Evolutionary conservation across 2,888 invertebrate genomes (phyloP), one percentile per base, ranked within the genome.

Genomic region (Eudasyphora cyanicolor): DNA sequence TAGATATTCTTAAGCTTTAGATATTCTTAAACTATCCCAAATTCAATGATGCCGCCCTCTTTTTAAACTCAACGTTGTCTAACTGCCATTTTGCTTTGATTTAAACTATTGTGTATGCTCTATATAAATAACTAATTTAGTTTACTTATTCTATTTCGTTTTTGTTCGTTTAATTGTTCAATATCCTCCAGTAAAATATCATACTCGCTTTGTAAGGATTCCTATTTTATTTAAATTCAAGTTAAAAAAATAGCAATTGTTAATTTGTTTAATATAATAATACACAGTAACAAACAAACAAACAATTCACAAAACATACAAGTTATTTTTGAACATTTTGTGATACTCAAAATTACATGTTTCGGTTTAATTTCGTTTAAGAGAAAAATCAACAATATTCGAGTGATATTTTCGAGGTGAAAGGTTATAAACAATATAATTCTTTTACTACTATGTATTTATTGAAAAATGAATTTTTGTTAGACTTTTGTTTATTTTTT

Each of bases 311-410:
- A 32, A 49, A 82, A 79, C 75, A 62, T 57, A 42, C 74, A 84
- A 86, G 60, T 83, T 88, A 88, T 87, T 89, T 89, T 91, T 89
- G 87, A 87, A 88, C 89, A 90, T 90, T 91, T 91, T 90, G 91
- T 91, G 91, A 91, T 91, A 89, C 86, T 87, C 89, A 89, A 90
- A 90, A 90, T 90, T 88, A 87, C 87, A 85, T 86, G 88, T 90
- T 89, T 88, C 87, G 87, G 42, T 80, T 70, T 45, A 69, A 79
- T 75, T 60, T 49, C n/a, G 12, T 38, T 64, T 35, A 69, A 42
- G 24, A 81, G 60, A 71, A 77, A 81, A 74, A 49, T 75, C 14
- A 82, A 86, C 84, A 82, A 87, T 85, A 86, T 85, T 82, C 74
- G n/a, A 86, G 87, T 86, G 87, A 87, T 86, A 86, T 86, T 85